Base-by-base conservation (phyloP, 2,888 invertebrate genomes). In the Incurvaria masculella region DNA sequence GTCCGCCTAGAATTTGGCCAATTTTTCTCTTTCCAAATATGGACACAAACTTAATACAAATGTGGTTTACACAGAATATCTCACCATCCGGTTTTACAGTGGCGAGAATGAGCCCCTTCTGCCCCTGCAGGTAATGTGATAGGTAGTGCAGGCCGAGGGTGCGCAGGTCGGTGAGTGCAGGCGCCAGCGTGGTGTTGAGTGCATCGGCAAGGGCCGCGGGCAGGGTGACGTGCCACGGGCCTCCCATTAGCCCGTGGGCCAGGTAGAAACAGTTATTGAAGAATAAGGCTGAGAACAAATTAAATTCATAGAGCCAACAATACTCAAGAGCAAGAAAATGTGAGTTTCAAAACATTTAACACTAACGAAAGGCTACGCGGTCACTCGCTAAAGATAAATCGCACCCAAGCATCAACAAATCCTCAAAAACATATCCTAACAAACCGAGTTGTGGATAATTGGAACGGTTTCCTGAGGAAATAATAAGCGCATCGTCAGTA, bases 231-330 rank as follows among this genome's bases (percentile, higher is more conserved):
- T 63, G 64, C 79, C 79, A 80, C 0, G 79, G 78, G n/a, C 76
- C 75, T 0, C 79, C 79, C 0, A 79, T 59, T n/a, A 79, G 57
- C 3, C 78, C 68, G 44, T 79, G 79, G 0, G 79, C 72, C 40
- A 79, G 54, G 59, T 78, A 79, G 61, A 71, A 76, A 56, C 79
- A 78, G 59, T 79, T 79, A 60, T 79, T 79, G 68, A 79, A 79
- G 60, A 75, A 79, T 48, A 79, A 53, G 18, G 74, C 79, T 79
- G 65, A 18, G 61, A 68, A 53, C 17, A 1, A 51, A 40, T 14
- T 40, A 8, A 18, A 41, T 41, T 11, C 16, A 17, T 16, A 11
- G 27, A 11, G 14, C 27, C 10, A 14, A 27, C 10, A 11, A 14
- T 27, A 27, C 27, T 27, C 27, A 27, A 27, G 10, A 11, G 38